phyloP scores from a whole-genome alignment of 2,797 vertebrate genomes.

The Cottoperca gobio region DNA sequence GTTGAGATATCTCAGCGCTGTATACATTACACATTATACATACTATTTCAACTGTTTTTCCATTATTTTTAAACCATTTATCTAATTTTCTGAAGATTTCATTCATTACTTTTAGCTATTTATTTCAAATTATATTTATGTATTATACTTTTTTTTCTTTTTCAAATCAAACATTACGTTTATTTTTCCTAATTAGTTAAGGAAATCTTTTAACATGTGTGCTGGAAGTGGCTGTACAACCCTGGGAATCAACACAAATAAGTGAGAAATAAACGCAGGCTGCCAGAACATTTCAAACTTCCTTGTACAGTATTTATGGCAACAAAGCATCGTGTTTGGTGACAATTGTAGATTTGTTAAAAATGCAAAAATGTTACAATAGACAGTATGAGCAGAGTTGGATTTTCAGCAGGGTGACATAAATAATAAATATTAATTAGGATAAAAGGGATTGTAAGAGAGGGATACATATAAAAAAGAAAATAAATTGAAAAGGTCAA shows the following conservation, averaged over 20 bases:
- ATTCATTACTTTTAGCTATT: no score
- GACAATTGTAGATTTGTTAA: no score
- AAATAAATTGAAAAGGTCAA: conserved; percentile 7
- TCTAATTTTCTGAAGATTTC: no score
- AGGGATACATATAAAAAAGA: background rate
- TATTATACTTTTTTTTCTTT: no score
- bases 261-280: background rate
- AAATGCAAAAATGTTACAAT: no score
- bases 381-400: conserved; percentile 6
- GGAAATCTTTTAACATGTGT: background rate
- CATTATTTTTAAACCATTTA: no score
- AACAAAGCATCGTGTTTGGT: conserved; percentile 7
- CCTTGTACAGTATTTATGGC: background rate
- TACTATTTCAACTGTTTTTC: no score
- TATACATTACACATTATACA: no score
- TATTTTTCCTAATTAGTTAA: background rate
- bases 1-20: no score
- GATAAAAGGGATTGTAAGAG: background rate
- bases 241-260: background rate
- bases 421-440: background rate
- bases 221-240: background rate
- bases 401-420: conserved; percentile 8
- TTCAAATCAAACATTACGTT: no score
- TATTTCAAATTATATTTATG: background rate
- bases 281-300: background rate